Conservation (phyloP, 2,888 invertebrate genomes). For the Leuctra nigra region DNA sequence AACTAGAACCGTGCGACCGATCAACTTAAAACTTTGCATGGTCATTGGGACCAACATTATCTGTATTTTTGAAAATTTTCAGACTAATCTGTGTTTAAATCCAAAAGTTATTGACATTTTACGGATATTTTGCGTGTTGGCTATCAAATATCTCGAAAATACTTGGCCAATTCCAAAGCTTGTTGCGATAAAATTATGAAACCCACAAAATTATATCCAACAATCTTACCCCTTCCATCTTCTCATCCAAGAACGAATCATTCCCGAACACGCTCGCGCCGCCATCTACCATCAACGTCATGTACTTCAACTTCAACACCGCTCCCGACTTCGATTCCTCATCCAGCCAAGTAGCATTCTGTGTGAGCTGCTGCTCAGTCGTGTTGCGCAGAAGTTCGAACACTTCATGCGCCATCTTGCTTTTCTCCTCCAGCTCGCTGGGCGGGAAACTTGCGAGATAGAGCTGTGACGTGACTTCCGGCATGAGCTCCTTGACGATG, state of each 20-base stretch:
- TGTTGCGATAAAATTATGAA: too few relatives aligned
- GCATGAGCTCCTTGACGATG: slow-evolving; percentile 25
- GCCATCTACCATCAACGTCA: slow-evolving; percentile 20
- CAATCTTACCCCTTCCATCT: slow-evolving; percentile 8
- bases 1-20: too few relatives aligned
- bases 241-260: slow-evolving; percentile 3
- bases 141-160: too few relatives aligned
- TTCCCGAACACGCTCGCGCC: slow-evolving; percentile 16
- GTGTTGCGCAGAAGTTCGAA: slow-evolving; percentile 7
- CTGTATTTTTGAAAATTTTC: too few relatives aligned
- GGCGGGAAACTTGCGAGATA: slow-evolving; percentile 27
- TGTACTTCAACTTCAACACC: slow-evolving; percentile 6
- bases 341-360: slow-evolving; percentile 17
- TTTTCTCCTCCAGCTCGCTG: not conserved
- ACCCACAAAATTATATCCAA: too few relatives aligned
- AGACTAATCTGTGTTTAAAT: too few relatives aligned
- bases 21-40: too few relatives aligned
- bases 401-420: not conserved
- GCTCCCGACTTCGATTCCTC: slow-evolving; percentile 7
- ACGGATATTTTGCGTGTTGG: too few relatives aligned
- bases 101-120: too few relatives aligned
- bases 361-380: not conserved
- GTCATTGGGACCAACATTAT: too few relatives aligned
- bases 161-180: too few relatives aligned
- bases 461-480: slow-evolving; percentile 27